These are phyloP conservation scores for Coreius guichenoti DNA, from an alignment of 2,797 vertebrate species.

Conservation along the genomic window DNA sequence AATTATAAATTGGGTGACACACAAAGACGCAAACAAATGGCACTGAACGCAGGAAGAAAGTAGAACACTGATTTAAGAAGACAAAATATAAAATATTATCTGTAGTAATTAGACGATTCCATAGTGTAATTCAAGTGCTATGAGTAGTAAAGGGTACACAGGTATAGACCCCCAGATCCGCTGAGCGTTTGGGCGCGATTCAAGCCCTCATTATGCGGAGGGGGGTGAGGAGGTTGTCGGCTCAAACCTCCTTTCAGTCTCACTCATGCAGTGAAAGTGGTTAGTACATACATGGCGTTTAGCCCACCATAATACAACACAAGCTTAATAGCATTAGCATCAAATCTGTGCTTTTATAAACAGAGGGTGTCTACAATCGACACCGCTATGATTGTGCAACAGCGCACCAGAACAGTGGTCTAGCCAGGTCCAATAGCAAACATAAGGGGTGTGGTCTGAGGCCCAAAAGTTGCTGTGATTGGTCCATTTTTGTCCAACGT, in stretches of 20 bases:
- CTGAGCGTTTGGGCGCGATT: conserved; percentile 58
- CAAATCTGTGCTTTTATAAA: conserved; percentile 46
- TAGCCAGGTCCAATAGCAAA: conserved; percentile 4
- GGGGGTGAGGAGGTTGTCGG: conserved; percentile 74
- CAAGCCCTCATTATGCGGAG: conserved; percentile 53
- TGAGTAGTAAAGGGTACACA: conserved; percentile 70
- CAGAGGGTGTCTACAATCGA: conserved; percentile 10
- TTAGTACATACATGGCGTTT: conserved; percentile 66
- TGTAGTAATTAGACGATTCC: conserved; percentile 76
- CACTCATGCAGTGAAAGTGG: conserved; percentile 77
- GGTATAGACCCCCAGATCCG: conserved; percentile 58
- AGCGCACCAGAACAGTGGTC: conserved; percentile 27
- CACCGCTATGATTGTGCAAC: conserved; percentile 48
- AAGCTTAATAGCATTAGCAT: conserved; percentile 43
- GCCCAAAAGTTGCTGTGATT: conserved; percentile 11
- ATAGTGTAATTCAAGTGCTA: conserved; percentile 83
- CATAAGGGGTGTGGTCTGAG: conserved; percentile 13
- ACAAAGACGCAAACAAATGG: conserved; percentile 68
- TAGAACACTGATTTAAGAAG: conserved; percentile 80
- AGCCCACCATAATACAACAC: conserved; percentile 28
- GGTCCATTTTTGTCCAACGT: conserved; percentile 11
- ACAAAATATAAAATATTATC: conserved; percentile 73
- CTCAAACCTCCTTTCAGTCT: conserved; percentile 76
- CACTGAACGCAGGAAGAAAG: conserved; percentile 68
- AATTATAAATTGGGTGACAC: conserved; percentile 70